A percentile compares a stretch with the other conserved stretches of the same genome.
Conservation (phyloP, 2,797 vertebrate species). For the Chaenodraco wilsoni region DNA sequence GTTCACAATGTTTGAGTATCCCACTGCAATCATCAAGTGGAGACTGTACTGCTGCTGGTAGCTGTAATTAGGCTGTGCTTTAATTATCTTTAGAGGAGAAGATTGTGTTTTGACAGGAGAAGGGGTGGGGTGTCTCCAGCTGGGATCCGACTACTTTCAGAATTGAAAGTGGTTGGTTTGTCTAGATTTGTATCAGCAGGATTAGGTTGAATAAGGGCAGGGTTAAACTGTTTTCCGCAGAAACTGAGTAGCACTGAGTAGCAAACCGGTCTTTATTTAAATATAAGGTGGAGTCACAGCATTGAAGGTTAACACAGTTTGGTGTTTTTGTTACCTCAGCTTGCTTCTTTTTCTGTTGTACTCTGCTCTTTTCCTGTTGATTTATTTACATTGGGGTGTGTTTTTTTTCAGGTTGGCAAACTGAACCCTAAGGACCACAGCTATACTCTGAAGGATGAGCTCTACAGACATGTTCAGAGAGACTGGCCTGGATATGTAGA, state of each 20-base stretch:
- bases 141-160: slow-evolving; percentile 56
- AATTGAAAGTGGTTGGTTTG: slow-evolving; percentile 58
- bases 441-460: slow-evolving; percentile 82
- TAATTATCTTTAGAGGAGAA: slow-evolving; percentile 78
- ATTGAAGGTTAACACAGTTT: slow-evolving; percentile 6
- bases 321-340: slow-evolving; percentile 6
- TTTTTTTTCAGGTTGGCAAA: slow-evolving; percentile 78
- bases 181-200: slow-evolving; percentile 47
- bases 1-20: slow-evolving; percentile 65
- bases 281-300: background rate
- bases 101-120: slow-evolving; percentile 78
- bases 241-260: slow-evolving; percentile 17
- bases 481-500: slow-evolving; percentile 83
- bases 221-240: slow-evolving; percentile 35
- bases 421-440: slow-evolving; percentile 83
- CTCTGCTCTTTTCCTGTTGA: slow-evolving; percentile 10
- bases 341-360: slow-evolving; percentile 22
- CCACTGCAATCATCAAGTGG: slow-evolving; percentile 64
- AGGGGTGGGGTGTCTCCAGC: slow-evolving; percentile 64
- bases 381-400: slow-evolving; percentile 24
- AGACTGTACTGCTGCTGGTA: slow-evolving; percentile 59
- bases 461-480: slow-evolving; percentile 76
- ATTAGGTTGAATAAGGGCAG: slow-evolving; percentile 27
- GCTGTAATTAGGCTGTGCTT: slow-evolving; percentile 79
- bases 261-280: slow-evolving; percentile 30